phyloP scores from a whole-genome alignment of 2,888 invertebrate genomes.

The Lymantria monacha region DNA sequence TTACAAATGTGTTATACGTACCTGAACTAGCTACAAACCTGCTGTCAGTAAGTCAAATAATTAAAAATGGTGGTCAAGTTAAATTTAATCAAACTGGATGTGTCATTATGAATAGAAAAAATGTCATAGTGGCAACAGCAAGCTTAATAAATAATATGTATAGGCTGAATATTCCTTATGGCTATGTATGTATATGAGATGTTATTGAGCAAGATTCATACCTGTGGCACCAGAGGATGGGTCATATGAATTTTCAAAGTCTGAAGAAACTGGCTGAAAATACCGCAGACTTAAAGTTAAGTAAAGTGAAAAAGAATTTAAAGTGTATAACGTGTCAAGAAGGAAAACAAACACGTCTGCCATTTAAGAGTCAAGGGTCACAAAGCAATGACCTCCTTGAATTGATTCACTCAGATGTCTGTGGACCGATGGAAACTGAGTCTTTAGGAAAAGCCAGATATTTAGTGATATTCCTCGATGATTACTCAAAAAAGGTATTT shows the following conservation, averaged over 20 bases:
- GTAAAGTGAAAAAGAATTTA: not conserved
- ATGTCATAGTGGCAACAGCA: conserved; percentile 8
- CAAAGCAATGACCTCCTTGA: conserved; percentile 2
- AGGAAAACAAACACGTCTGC: not conserved
- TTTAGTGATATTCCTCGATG: conserved; percentile 18
- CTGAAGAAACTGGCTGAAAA: conserved; percentile 7
- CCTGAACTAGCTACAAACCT: not conserved
- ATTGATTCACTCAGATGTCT: conserved; percentile 17
- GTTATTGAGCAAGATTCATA: conserved; percentile 1
- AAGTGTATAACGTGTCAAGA: not conserved
- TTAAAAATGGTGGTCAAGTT: not conserved
- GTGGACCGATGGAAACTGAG: conserved; percentile 19
- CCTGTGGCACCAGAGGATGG: conserved; percentile 10
- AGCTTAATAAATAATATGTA: conserved; percentile 22
- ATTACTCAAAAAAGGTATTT: conserved; percentile 10
- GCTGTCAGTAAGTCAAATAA: not conserved
- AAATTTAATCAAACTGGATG: not conserved
- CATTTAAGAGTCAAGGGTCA: conserved; percentile 10
- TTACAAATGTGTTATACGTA: not conserved
- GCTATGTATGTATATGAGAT: conserved; percentile 8
- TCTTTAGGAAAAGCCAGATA: conserved; percentile 15
- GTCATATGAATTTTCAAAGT: conserved; percentile 3
- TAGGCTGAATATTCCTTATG: conserved; percentile 10
- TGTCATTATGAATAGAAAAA: conserved; percentile 6
- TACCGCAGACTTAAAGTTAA: not conserved